Evolutionary conservation across 2,113 vertebrate genomes (phyloP).

Genomic region (Brachyistius frenatus): DNA sequence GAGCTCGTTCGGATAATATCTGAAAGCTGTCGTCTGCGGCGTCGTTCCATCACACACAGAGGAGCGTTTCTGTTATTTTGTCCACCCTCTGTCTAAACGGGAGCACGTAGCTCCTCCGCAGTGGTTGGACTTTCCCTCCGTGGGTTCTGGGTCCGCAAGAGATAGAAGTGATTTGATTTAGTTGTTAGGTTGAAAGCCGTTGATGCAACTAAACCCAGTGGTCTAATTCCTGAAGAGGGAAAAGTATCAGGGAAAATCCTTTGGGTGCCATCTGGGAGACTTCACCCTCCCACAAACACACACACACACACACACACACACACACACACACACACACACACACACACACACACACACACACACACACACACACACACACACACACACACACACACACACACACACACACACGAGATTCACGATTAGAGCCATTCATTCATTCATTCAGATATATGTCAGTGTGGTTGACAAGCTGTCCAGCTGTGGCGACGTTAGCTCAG

Average conservation of each 20-base stretch:
- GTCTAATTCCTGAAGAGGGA: slow-evolving; percentile 81
- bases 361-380: slow-evolving; percentile 29
- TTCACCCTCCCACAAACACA: slow-evolving; percentile 42
- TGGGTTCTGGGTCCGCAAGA: slow-evolving; percentile 9
- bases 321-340: slow-evolving; percentile 27
- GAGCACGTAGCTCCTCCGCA: not conserved
- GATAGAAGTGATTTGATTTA: slow-evolving; percentile 76
- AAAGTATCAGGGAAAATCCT: slow-evolving; percentile 76
- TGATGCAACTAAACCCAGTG: slow-evolving; percentile 74
- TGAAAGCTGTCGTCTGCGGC: too few species aligned
- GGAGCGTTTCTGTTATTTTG: too few species aligned
- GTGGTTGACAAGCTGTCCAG: slow-evolving; percentile 76
- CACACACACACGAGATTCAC: slow-evolving; percentile 42
- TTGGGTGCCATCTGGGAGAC: slow-evolving; percentile 80
- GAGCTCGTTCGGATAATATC: too few species aligned
- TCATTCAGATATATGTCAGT: slow-evolving; percentile 76
- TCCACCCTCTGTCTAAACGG: not conserved
- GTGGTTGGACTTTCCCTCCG: slow-evolving; percentile 10
- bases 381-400: slow-evolving; percentile 33
- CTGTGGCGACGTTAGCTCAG: slow-evolving; percentile 67
- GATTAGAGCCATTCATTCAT: slow-evolving; percentile 76
- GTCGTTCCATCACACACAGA: too few species aligned
- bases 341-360: slow-evolving; percentile 38
- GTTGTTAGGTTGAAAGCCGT: slow-evolving; percentile 65
- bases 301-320: slow-evolving; percentile 27